A percentile compares a stretch with the other conserved stretches of the same genome.
phyloP scores from a whole-genome alignment of 1,140 invertebrate species.

The Saccostrea echinata region DNA sequence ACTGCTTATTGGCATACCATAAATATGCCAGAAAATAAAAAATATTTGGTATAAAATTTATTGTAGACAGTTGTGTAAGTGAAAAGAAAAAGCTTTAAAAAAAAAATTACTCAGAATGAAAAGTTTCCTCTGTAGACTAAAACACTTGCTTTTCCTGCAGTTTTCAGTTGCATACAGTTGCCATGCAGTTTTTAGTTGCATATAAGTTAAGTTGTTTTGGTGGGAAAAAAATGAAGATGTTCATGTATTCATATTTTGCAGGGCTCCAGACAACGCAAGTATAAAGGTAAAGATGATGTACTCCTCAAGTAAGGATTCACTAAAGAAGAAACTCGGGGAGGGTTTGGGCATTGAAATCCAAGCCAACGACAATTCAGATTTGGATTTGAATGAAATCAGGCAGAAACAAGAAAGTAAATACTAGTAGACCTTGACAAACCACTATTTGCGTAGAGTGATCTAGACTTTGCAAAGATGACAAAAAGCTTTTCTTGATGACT shows the following conservation, averaged over 20 bases:
- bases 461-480: neutral
- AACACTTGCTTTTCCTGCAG: too few species aligned
- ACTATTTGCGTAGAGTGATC: slow-evolving; percentile 3
- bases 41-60: too few species aligned
- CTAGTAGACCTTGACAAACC: neutral
- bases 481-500: neutral
- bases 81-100: too few species aligned
- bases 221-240: neutral
- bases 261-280: neutral
- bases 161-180: too few species aligned
- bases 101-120: too few species aligned
- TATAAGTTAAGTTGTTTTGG: too few species aligned
- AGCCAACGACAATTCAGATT: neutral
- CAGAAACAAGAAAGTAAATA: slow-evolving; percentile 13
- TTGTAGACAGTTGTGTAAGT: too few species aligned
- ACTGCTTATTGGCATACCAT: too few species aligned
- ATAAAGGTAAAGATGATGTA: slow-evolving; percentile 13
- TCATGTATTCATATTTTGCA: neutral
- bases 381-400: slow-evolving; percentile 2
- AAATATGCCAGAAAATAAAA: too few species aligned
- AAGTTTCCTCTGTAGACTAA: too few species aligned
- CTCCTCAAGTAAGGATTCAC: neutral
- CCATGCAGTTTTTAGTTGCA: too few species aligned
- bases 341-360: slow-evolving; percentile 10
- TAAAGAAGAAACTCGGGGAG: slow-evolving; percentile 10